A percentile compares a stretch with the other conserved stretches of the same genome.
Evolutionary conservation across 2,797 vertebrate species (phyloP).

Genomic region (Hydrocynus forskahlii): DNA sequence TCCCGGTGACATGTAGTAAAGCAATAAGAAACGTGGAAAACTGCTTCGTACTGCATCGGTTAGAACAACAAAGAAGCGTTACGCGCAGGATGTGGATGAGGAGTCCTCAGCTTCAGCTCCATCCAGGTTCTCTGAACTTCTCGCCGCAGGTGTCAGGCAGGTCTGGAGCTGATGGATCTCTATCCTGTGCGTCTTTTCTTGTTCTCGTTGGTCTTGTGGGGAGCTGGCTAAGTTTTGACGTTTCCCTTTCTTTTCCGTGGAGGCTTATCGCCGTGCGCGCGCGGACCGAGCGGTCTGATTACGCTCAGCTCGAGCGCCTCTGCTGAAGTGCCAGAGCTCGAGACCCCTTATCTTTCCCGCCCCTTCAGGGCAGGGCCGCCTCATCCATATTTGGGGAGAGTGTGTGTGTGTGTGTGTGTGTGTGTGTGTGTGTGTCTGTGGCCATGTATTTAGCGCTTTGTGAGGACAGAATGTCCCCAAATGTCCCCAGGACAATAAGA

Average conservation of each 20-base stretch:
- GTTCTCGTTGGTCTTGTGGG: slow-evolving; percentile 15
- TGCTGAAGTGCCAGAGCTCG: slow-evolving; percentile 45
- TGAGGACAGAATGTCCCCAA: not conserved
- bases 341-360: slow-evolving; percentile 58
- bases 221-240: slow-evolving; percentile 23
- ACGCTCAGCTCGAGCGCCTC: slow-evolving; percentile 60
- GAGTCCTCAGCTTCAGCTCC: not conserved
- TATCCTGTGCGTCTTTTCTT: not conserved
- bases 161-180: not conserved
- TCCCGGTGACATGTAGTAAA: not conserved
- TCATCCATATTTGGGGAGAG: slow-evolving; percentile 14
- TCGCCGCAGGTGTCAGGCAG: not conserved
- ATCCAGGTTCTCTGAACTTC: slow-evolving; percentile 10
- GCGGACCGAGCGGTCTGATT: slow-evolving; percentile 75
- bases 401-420: slow-evolving; percentile 21
- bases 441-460: not conserved
- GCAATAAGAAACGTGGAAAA: not conserved
- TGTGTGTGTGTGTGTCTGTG: slow-evolving; percentile 25
- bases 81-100: no score
- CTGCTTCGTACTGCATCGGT: not conserved
- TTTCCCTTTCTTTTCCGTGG: slow-evolving; percentile 69
- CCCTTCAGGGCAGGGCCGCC: slow-evolving; percentile 59
- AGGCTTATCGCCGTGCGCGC: slow-evolving; percentile 75
- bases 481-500: not conserved
- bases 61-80: no score